phyloP scores from a whole-genome alignment of 2,113 vertebrate genomes.

The Myiagra hebetior region DNA sequence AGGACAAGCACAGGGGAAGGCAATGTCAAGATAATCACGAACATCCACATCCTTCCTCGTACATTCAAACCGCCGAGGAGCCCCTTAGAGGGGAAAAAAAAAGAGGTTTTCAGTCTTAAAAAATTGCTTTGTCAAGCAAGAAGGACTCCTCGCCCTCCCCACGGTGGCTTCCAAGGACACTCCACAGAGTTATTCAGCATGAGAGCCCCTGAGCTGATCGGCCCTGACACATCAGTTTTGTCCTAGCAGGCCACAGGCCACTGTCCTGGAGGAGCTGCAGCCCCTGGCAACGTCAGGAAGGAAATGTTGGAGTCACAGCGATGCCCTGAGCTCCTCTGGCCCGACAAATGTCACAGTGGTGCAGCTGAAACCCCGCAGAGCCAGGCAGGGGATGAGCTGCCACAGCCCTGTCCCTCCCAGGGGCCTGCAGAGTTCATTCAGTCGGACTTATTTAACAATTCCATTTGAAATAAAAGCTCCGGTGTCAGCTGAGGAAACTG shows the following conservation, averaged over 20 bases:
- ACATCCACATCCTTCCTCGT: neutral
- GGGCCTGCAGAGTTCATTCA: neutral
- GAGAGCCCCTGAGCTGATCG: neutral
- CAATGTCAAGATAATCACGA: neutral
- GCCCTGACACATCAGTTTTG: neutral
- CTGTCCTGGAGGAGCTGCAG: neutral
- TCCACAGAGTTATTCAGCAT: neutral
- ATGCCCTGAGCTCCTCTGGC: neutral
- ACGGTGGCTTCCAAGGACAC: slow-evolving; percentile 54
- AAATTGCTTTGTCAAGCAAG: neutral
- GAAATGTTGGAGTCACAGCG: neutral
- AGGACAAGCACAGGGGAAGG: neutral
- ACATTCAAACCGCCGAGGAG: neutral
- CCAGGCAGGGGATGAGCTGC: too few relatives aligned
- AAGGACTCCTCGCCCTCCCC: neutral
- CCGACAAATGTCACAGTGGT: neutral
- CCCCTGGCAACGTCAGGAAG: neutral
- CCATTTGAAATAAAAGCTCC: neutral
- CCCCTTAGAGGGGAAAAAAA: neutral
- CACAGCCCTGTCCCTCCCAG: neutral
- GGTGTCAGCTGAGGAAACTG: neutral
- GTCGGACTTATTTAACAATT: neutral
- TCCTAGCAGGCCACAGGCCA: neutral
- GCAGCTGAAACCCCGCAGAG: neutral
- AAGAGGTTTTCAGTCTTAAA: neutral